These are phyloP conservation scores for Archaeoteleia sp. DNA, from an alignment of 2,888 invertebrate genomes.

Conservation along the genomic window DNA sequence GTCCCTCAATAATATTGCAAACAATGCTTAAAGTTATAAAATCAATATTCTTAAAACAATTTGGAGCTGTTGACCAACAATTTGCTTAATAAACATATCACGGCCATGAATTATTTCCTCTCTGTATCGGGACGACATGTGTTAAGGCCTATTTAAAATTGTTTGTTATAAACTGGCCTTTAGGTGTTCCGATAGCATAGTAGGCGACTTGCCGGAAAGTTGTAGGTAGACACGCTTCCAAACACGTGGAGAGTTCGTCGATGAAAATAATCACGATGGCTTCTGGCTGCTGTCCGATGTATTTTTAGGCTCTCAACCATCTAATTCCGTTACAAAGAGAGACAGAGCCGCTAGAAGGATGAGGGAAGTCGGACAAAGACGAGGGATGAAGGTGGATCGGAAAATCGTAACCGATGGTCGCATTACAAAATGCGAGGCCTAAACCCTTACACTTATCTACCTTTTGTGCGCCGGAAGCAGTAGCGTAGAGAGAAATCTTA, in stretches of 20 bases:
- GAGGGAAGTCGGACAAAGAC: slow-evolving; percentile 21
- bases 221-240: slow-evolving; percentile 36
- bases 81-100: no score
- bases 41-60: no score
- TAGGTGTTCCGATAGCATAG: no score
- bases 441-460: not conserved
- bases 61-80: no score
- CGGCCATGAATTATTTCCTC: no score
- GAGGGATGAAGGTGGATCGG: slow-evolving; percentile 21
- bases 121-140: no score
- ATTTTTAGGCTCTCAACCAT: slow-evolving; percentile 63
- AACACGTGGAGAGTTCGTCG: slow-evolving; percentile 65
- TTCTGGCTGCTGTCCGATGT: slow-evolving; percentile 62
- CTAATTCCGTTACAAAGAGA: slow-evolving; percentile 67
- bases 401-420: slow-evolving; percentile 36
- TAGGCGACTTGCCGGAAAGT: slow-evolving; percentile 16
- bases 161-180: no score
- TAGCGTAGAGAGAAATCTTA: no score
- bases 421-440: slow-evolving; percentile 26
- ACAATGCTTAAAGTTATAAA: no score
- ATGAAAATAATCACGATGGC: slow-evolving; percentile 62
- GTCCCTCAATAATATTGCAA: no score
- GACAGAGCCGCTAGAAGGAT: slow-evolving; percentile 59
- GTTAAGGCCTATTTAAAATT: no score
- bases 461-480: no score